Percentiles rank a stretch among this genome's conserved stretches.
Conservation (phyloP, 2,888 invertebrate species). For the Pegoplata infirma region DNA sequence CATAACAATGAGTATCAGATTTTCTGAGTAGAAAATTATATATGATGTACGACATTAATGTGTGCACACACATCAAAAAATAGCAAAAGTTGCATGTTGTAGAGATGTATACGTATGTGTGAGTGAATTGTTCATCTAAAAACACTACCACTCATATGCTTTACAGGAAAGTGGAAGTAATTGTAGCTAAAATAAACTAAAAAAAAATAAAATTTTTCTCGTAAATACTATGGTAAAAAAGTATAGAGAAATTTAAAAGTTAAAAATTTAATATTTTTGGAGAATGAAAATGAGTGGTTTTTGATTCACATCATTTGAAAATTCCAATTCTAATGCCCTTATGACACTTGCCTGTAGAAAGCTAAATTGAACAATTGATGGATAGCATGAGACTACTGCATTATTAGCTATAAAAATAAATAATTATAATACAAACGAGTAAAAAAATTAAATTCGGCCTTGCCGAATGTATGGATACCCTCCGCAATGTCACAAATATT, state of each 20-base stretch:
- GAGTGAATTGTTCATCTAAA: background rate
- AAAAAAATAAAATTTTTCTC: background rate
- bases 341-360: no score
- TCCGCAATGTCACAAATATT: no score
- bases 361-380: no score
- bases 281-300: no score
- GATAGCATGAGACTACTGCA: no score
- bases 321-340: no score
- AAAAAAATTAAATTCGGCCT: no score
- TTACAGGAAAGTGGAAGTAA: background rate
- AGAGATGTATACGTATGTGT: background rate
- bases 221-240: background rate
- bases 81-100: slow-evolving; percentile 17
- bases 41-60: slow-evolving; percentile 43
- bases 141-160: background rate
- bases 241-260: background rate
- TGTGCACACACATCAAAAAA: slow-evolving; percentile 18
- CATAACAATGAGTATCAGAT: background rate
- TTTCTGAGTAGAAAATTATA: background rate
- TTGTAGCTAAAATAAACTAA: slow-evolving; percentile 16
- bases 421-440: no score
- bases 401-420: no score
- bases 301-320: no score
- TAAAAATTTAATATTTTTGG: no score
- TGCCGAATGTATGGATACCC: no score